Evolutionary conservation across 2,113 vertebrate genomes (phyloP).

Genomic region (Chrysochloris asiatica): DNA sequence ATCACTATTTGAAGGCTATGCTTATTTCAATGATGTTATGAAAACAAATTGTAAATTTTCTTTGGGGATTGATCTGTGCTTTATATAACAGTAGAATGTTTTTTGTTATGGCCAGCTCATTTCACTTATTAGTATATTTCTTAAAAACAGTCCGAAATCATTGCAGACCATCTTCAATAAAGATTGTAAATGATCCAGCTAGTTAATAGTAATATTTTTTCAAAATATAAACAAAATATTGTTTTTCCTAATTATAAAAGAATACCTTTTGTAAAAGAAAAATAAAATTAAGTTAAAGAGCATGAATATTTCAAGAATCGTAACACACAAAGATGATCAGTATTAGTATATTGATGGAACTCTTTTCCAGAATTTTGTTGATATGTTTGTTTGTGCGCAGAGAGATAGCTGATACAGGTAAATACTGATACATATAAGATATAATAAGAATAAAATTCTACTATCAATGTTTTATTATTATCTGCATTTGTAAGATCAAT

Average conservation of each 20-base stretch:
- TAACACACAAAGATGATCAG: slow-evolving; percentile 26
- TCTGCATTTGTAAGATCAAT: slow-evolving; percentile 29
- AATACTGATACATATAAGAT: background rate
- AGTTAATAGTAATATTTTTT: background rate
- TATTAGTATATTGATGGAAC: background rate
- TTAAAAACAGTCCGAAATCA: slow-evolving; percentile 37
- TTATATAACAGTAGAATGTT: background rate
- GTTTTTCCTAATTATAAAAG: background rate
- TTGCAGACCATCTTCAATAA: background rate
- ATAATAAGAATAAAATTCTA: background rate
- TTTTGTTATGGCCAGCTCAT: background rate
- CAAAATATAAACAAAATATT: background rate
- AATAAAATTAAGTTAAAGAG: slow-evolving; percentile 3
- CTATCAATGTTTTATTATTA: background rate
- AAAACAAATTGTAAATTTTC: slow-evolving; percentile 47
- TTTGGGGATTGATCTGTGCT: background rate
- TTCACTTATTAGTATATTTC: slow-evolving; percentile 15
- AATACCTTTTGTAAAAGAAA: slow-evolving; percentile 27
- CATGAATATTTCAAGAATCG: slow-evolving; percentile 4
- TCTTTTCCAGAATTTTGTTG: slow-evolving; percentile 35
- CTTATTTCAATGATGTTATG: slow-evolving; percentile 7
- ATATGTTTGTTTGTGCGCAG: background rate
- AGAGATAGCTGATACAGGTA: background rate
- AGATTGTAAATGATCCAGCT: background rate
- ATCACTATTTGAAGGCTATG: background rate